Evolutionary conservation across 1,140 invertebrate genomes (phyloP).

Genomic region (Melipona quadrifasciata): DNA sequence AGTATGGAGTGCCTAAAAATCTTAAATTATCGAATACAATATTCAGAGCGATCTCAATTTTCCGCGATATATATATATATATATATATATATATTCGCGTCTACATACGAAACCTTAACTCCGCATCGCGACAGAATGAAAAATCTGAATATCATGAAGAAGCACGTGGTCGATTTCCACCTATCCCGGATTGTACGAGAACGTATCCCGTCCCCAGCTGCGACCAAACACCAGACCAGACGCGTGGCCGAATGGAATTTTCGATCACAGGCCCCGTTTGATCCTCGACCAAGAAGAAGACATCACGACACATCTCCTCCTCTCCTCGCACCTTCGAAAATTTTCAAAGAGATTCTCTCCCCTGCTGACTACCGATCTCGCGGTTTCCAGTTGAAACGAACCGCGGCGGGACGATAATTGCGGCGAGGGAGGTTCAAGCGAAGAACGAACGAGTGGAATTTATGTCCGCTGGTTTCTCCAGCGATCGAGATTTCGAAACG

Average conservation of each 20-base stretch:
- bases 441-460: constrained; percentile 10
- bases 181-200: neutral
- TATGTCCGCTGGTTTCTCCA: neutral
- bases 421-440: neutral
- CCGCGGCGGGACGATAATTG: neutral
- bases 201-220: neutral
- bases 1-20: too few relatives aligned
- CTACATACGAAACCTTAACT: too few relatives aligned
- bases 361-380: neutral
- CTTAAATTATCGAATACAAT: too few relatives aligned
- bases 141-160: constrained; percentile 20
- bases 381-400: neutral
- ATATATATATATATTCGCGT: too few relatives aligned
- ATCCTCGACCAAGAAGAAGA: neutral
- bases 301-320: neutral
- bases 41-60: too few relatives aligned
- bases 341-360: neutral
- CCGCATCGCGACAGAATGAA: neutral
- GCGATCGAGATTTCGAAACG: constrained; percentile 21
- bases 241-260: constrained; percentile 7
- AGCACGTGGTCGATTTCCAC: neutral
- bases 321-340: neutral
- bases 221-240: neutral
- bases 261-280: neutral
- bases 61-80: too few relatives aligned